Conservation (phyloP, 2,797 vertebrate genomes). For the Enteromius fasciolatus region DNA sequence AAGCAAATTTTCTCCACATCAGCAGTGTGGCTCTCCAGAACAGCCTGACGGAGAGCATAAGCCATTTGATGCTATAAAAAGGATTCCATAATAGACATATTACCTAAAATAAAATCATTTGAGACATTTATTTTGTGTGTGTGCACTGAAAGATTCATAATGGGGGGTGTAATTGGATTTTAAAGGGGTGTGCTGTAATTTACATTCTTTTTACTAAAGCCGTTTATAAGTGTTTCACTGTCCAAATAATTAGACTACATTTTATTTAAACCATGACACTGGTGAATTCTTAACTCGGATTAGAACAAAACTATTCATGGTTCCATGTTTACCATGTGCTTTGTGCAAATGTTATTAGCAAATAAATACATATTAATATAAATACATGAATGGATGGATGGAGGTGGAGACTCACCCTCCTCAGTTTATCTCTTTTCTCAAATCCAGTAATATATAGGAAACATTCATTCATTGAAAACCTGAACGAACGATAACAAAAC, state of each 20-base stretch:
- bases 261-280: constrained; percentile 6
- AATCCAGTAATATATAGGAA: no score
- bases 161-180: constrained; percentile 29
- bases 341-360: neutral
- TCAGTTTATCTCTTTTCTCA: no score
- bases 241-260: constrained; percentile 24
- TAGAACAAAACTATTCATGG: neutral
- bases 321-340: neutral
- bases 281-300: neutral
- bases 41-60: constrained; percentile 38
- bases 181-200: constrained; percentile 35
- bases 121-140: constrained; percentile 34
- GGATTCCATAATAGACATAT: constrained; percentile 38
- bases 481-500: neutral
- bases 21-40: constrained; percentile 35
- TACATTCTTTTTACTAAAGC: constrained; percentile 22
- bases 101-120: constrained; percentile 44
- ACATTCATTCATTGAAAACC: neutral
- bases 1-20: constrained; percentile 50
- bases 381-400: no score
- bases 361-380: neutral
- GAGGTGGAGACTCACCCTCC: no score
- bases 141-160: constrained; percentile 21
- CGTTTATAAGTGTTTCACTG: constrained; percentile 31
- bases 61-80: constrained; percentile 41